Percentiles rank a stretch among this genome's conserved stretches.
These are phyloP conservation scores for Melanotaenia parkinsoni DNA, from an alignment of 2,797 vertebrate genomes.

Conservation along the genomic window DNA sequence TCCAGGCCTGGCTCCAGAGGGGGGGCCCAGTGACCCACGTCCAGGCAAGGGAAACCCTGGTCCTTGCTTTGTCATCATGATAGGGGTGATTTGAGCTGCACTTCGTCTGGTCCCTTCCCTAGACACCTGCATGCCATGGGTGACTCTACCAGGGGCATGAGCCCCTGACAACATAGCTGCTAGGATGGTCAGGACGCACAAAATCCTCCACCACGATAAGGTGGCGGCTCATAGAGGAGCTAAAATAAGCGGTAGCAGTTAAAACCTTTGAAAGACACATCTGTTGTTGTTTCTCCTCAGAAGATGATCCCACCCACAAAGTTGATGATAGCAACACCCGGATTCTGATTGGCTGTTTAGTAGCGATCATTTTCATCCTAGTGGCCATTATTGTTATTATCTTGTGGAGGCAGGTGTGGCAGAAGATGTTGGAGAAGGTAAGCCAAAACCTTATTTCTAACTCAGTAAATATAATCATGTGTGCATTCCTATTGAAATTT, in stretches of 20 bases:
- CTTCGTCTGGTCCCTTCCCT: no score
- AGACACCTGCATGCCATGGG: no score
- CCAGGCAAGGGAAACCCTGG: no score
- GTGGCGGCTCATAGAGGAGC: no score
- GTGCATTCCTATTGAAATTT: constrained; percentile 7
- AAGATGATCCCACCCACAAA: constrained; percentile 93
- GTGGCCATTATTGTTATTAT: constrained; percentile 97
- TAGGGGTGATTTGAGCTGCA: no score
- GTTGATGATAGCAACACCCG: constrained; percentile 97
- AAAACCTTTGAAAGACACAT: constrained; percentile 8
- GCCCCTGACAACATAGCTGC: no score
- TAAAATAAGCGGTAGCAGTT: not conserved
- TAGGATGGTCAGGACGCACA: no score
- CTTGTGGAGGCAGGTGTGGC: constrained; percentile 98
- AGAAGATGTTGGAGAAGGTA: constrained; percentile 99
- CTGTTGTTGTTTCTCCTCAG: constrained; percentile 62
- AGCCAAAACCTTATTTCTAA: constrained; percentile 36
- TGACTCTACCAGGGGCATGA: no score
- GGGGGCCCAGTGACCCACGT: no score
- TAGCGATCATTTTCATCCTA: constrained; percentile 98
- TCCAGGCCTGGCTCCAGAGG: no score
- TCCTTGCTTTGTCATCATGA: no score
- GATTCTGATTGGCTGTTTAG: constrained; percentile 95
- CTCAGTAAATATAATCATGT: not conserved
- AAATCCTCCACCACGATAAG: no score